Percentiles rank a stretch among this genome's conserved stretches.
Conservation (phyloP, 2,888 invertebrate genomes). For the Polydrusus cervinus region DNA sequence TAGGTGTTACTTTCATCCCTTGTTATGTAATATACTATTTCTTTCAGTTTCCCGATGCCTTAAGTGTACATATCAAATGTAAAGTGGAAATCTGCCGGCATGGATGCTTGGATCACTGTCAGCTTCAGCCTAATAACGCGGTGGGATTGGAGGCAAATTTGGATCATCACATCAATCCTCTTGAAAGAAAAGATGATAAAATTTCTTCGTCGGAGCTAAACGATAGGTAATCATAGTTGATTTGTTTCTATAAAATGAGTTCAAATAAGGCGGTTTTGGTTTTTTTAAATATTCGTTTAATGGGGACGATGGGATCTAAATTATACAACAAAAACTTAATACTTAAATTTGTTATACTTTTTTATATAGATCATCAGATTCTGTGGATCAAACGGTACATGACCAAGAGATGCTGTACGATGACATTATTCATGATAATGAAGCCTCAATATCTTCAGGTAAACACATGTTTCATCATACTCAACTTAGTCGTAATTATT, state of each 20-base stretch:
- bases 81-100: slow-evolving; percentile 93
- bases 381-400: slow-evolving; percentile 57
- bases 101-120: slow-evolving; percentile 93
- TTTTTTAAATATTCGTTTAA: no score
- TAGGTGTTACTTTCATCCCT: no score
- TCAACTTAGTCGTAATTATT: no score
- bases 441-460: slow-evolving; percentile 68
- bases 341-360: no score
- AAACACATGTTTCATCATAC: slow-evolving; percentile 56
- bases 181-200: slow-evolving; percentile 74
- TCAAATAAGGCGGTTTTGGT: background rate
- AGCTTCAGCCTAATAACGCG: slow-evolving; percentile 76
- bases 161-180: slow-evolving; percentile 69
- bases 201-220: slow-evolving; percentile 57
- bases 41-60: slow-evolving; percentile 86
- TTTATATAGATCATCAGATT: slow-evolving; percentile 58
- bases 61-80: slow-evolving; percentile 94
- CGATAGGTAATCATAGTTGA: slow-evolving; percentile 40
- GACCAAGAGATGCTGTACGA: slow-evolving; percentile 71
- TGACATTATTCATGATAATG: slow-evolving; percentile 76
- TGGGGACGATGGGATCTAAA: no score
- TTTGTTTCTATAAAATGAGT: no score
- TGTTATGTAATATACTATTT: no score
- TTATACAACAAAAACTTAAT: no score
- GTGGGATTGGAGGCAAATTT: slow-evolving; percentile 57